Evolutionary conservation across 2,888 invertebrate genomes (phyloP).

Genomic region (Emmelina monodactyla): DNA sequence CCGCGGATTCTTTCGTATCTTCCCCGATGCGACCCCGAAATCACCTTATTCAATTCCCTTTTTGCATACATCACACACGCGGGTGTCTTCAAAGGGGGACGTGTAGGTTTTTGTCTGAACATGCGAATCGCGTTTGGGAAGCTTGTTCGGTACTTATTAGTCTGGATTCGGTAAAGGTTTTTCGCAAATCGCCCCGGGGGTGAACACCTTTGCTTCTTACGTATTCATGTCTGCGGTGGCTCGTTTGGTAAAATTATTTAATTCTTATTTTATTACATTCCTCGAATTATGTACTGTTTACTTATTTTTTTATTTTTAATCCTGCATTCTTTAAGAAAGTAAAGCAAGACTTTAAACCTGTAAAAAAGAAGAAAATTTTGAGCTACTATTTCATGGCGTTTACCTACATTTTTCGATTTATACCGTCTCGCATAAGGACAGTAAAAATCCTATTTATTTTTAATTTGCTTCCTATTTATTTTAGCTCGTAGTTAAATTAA

Average conservation of each 20-base stretch:
- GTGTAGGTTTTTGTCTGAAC: constrained; percentile 56
- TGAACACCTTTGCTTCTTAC: constrained; percentile 18
- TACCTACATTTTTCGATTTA: too few relatives aligned
- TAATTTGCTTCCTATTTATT: too few relatives aligned
- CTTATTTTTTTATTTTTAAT: too few relatives aligned
- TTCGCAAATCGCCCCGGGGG: constrained; percentile 42
- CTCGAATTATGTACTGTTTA: too few relatives aligned
- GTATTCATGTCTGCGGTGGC: constrained; percentile 8
- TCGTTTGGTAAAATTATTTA: constrained; percentile 13
- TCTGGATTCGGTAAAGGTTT: constrained; percentile 53
- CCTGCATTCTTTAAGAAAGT: too few relatives aligned
- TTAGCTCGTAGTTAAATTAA: too few relatives aligned
- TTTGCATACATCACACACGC: constrained; percentile 64
- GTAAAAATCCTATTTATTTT: too few relatives aligned
- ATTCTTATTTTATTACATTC: too few relatives aligned
- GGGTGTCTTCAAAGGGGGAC: constrained; percentile 46
- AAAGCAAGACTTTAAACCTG: too few relatives aligned
- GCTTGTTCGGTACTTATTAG: constrained; percentile 60
- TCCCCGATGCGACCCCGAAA: constrained; percentile 60
- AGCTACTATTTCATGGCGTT: too few relatives aligned
- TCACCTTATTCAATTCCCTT: constrained; percentile 67
- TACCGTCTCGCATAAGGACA: too few relatives aligned
- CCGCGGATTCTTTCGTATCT: constrained; percentile 62
- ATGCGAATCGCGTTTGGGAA: constrained; percentile 61
- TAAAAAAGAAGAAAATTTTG: too few relatives aligned